Conservation (phyloP, 2,888 invertebrate genomes). For the Unio pictorum region DNA sequence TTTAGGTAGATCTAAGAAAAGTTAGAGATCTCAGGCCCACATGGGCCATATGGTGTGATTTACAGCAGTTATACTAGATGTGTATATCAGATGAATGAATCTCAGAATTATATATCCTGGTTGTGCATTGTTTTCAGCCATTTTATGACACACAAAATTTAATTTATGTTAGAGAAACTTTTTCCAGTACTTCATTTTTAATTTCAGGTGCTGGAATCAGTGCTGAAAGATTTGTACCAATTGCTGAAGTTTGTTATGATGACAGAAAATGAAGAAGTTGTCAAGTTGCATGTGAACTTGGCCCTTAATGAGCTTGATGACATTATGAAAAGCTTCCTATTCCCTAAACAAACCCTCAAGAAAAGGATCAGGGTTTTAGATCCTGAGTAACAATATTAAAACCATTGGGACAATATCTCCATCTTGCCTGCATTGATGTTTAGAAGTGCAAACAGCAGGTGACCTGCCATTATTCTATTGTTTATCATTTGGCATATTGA, state of each 20-base stretch:
- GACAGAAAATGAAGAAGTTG: constrained; percentile 79
- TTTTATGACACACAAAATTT: too few relatives aligned
- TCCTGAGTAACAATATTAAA: constrained; percentile 72
- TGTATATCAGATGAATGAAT: too few relatives aligned
- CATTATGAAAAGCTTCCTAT: constrained; percentile 78
- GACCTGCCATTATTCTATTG: too few relatives aligned
- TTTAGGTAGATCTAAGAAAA: too few relatives aligned
- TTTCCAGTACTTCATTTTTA: constrained; percentile 8
- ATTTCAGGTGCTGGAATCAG: constrained; percentile 77
- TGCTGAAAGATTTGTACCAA: constrained; percentile 81
- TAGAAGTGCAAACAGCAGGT: too few relatives aligned
- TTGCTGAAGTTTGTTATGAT: constrained; percentile 79
- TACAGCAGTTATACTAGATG: too few relatives aligned
- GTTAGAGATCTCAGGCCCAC: too few relatives aligned
- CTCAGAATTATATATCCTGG: too few relatives aligned
- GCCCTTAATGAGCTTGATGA: constrained; percentile 84
- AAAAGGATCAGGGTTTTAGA: constrained; percentile 74
- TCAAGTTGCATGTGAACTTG: constrained; percentile 83
- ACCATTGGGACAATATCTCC: not conserved
- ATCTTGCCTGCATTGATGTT: not conserved
- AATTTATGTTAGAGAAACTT: too few relatives aligned
- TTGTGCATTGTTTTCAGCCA: too few relatives aligned
- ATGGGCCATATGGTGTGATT: too few relatives aligned
- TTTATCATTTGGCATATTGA: too few relatives aligned
- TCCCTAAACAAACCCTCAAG: constrained; percentile 76